Conservation (phyloP, 2,113 vertebrate species). For the Acinonyx jubatus region DNA sequence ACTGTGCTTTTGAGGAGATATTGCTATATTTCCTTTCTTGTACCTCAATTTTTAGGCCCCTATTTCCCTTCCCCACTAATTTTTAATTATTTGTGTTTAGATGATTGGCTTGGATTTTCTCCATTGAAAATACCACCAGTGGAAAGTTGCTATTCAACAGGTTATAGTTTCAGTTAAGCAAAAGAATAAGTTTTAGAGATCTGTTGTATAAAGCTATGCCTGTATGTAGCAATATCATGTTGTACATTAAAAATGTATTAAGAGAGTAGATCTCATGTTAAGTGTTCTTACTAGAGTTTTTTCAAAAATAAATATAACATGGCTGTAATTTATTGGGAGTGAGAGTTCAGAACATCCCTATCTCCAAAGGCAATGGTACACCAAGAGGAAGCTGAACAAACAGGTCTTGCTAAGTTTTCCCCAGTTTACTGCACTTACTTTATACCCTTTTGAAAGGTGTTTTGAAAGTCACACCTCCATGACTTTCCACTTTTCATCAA, state of each 20-base stretch:
- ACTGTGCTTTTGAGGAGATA: not conserved
- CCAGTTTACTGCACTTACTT: not conserved
- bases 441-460: not conserved
- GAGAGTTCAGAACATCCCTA: not conserved
- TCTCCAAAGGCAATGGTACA: not conserved
- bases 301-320: not conserved
- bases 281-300: not conserved
- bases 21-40: conserved; percentile 29
- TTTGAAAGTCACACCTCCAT: too few species aligned
- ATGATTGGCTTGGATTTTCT: conserved; percentile 25
- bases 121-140: not conserved
- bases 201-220: not conserved
- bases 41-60: not conserved
- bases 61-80: not conserved
- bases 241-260: not conserved
- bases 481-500: not conserved
- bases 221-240: not conserved
- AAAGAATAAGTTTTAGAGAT: not conserved
- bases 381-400: not conserved
- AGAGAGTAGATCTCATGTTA: not conserved
- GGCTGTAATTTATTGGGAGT: not conserved
- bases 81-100: not conserved
- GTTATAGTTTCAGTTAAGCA: not conserved
- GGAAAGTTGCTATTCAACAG: not conserved
- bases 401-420: not conserved